Evolutionary conservation across 2,888 invertebrate species (phyloP), one percentile per base, ranked within the genome.

Genomic region (Gryllus longicercus): DNA sequence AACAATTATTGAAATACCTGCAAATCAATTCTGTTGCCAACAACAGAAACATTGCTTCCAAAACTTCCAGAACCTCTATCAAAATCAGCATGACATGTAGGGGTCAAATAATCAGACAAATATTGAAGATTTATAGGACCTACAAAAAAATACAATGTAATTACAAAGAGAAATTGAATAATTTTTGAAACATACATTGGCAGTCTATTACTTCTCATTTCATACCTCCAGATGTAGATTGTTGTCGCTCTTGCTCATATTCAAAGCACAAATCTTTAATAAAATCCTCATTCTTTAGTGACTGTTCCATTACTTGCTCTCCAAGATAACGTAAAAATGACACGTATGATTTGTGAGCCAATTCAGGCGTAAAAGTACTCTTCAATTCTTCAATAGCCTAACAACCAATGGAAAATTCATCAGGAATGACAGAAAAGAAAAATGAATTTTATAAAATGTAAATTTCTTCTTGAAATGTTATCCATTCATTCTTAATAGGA

Each of bases 1-100:
- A 5, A 38, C 38, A 38, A 38, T 38, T 38, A 38, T 38, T 38
- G 38, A 63, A 5, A n/a, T 63, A 81, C 80, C 78, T 82, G 80
- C 10, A 97, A 91, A 85, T 96, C 95, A 82, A 97, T 95, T 84
- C 96, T 90, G 87, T 97, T 97, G 49, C 97, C 96, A 51, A 95
- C 91, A 10, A 96, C 88, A 4, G 94, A 92, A 5, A 94, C 92
- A 85, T 93, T 95, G 81, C 94, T 94, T 0, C 96, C 96, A 86
- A 96, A 94, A 84, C 93, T 94, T 81, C 89, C 89, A 75, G 88
- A 88, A 50, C 86, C 87, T 81, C 86, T 63, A 63, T 63, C 63
- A 63, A 63, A 18, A 18, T 63, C 63, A 18, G 63, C n/a, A 16
- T 80, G 80, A 12, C 77, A 80, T 74, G 80, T 80, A 49, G 81